Evolutionary conservation across 2,888 invertebrate species (phyloP), one percentile per base, ranked within the genome.

Genomic region (Ormyrus labotus): DNA sequence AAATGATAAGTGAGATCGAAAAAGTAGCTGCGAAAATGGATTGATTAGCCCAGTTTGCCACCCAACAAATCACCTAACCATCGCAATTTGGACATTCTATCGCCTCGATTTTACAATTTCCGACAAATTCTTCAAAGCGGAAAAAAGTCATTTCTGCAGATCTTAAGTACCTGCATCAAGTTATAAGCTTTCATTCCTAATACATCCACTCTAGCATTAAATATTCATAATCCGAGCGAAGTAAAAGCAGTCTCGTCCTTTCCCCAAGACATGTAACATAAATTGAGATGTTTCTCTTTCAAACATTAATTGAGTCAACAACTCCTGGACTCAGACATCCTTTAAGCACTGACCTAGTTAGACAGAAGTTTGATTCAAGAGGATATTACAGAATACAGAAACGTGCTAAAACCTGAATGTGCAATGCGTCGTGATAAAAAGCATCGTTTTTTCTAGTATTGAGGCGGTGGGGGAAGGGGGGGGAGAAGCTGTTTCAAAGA

Each of bases 251-350:
- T 11, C 5, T n/a, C 34, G 34, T 4, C 34, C 34, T 34, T 34
- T 34, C 34, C 34, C n/a, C 7, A 11, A 5, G 13, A 10, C 67
- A 67, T 19, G 57, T 60, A 61, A 50, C 55, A 34, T 69, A 63
- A 6, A 70, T 69, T 13, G n/a, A 51, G 51, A 71, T 64, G 50
- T 50, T 78, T 58, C 19, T 58, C 51, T 45, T 57, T 77, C 50
- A 63, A 77, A 70, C 45, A 63, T 79, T 69, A 79, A 68, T 61
- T 69, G n/a, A 71, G 58, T 65, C 64, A 78, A 70, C 70, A 70
- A 19, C 13, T 61, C 51, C 50, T 57, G 50, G 48, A 55, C 48
- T 60, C 50, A 13, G n/a, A 61, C 6, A 34, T 68, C 13, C 61
- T 63, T 70, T 34, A 67, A 47, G 75, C 67, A 48, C 51, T 65